Evolutionary conservation across 2,797 vertebrate genomes (phyloP), one percentile per base, ranked within the genome.

Genomic region (Todus mexicanus): DNA sequence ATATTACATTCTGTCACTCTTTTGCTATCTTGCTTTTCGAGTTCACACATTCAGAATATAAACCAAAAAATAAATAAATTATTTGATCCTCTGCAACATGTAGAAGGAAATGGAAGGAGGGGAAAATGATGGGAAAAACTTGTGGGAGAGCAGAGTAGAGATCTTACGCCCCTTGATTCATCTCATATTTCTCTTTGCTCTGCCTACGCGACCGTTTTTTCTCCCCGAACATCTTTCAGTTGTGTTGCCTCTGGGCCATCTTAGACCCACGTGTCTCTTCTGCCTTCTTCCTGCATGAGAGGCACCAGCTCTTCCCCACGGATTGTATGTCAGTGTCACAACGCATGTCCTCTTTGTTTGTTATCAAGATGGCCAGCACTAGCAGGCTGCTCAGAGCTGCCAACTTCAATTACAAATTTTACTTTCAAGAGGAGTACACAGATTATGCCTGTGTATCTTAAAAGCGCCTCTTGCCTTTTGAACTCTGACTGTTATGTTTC

Each of bases 371-470:
- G 76, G 51, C 76, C 87, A 81, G 66, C 73, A 81, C 76, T 88
- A 92, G 82, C 79, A 86, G 85, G n/a, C 91, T 93, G 79, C 70
- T 81, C 87, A 84, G 47, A 92, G 92, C 86, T 63, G 91, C 75
- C 92, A 89, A 31, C 53, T 87, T 61, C 69, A 92, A 89, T 95
- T 92, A 78, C 73, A 81, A 91, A 65, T 22, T 63, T 25, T n/a
- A 22, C 33, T 85, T 61, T 69, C 33, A 42, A 56, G 59, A 51
- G 54, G 35, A 43, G 31, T 38, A n/a, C 25, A 2, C 29, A 50
- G 42, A 72, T 89, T 71, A 40, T 75, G 53, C 17, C 69, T 66
- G 69, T 21, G 3, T 81, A 31, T 85, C 79, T 91, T 91, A 56
- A 89, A 90, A 92, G 37, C 0, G 2, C 76, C 61, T 93, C 69